Conservation (phyloP, 2,797 vertebrate genomes). For the Microctenopoma steveboyesi region DNA sequence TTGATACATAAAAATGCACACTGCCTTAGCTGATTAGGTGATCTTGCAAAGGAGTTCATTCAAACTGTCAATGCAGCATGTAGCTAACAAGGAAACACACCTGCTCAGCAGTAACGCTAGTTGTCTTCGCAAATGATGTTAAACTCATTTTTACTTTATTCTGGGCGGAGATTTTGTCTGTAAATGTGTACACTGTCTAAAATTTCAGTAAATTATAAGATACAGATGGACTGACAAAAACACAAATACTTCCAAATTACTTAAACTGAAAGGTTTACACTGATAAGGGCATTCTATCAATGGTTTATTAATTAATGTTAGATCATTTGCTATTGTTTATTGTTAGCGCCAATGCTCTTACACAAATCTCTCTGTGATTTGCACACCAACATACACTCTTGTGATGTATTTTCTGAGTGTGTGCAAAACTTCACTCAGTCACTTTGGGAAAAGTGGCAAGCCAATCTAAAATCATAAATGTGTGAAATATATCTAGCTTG, state of each 20-base stretch:
- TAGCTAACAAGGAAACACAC: conserved; percentile 54
- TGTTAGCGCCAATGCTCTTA: conserved; percentile 35
- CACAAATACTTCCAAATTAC: conserved; percentile 28
- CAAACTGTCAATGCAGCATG: conserved; percentile 67
- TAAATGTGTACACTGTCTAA: conserved; percentile 33
- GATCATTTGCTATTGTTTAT: conserved; percentile 49
- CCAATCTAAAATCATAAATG: conserved; percentile 77
- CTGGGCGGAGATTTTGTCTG: conserved; percentile 28
- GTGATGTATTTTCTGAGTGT: conserved; percentile 54
- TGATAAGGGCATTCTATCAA: conserved; percentile 43
- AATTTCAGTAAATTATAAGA: conserved; percentile 23
- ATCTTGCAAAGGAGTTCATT: conserved; percentile 53
- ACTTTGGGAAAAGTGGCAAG: conserved; percentile 65
- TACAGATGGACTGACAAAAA: conserved; percentile 30
- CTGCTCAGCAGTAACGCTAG: conserved; percentile 35
- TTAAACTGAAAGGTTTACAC: conserved; percentile 54
- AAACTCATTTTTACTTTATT: conserved; percentile 29
- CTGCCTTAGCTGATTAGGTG: conserved; percentile 86
- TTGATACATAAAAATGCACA: conserved; percentile 77
- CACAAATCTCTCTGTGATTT: conserved; percentile 45
- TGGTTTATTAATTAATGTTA: conserved; percentile 54
- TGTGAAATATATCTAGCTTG: conserved; percentile 77
- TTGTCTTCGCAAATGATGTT: conserved; percentile 30
- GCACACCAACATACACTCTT: conserved; percentile 58
- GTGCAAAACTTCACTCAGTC: conserved; percentile 60